phyloP scores from a whole-genome alignment of 2,113 vertebrate genomes.

The Xiphorhynchus elegans region DNA sequence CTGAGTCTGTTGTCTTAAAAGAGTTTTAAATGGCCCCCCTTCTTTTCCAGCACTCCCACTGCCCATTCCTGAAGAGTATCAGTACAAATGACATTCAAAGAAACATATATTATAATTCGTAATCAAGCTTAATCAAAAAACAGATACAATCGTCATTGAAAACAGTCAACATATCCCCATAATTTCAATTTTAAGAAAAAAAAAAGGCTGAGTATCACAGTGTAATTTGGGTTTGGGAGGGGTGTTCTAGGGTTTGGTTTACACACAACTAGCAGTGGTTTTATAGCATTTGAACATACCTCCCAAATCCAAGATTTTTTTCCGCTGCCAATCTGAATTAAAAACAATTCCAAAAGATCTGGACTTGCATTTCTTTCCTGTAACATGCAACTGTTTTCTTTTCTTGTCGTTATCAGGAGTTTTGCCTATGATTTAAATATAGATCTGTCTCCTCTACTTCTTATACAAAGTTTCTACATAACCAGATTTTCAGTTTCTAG shows the following conservation, averaged over 20 bases:
- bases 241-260: not conserved
- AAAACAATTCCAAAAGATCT: not conserved
- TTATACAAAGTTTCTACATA: not conserved
- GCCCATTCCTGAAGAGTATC: slow-evolving; percentile 90
- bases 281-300: not conserved
- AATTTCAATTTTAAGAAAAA: not conserved
- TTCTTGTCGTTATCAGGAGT: not conserved
- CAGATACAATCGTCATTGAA: not conserved
- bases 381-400: not conserved
- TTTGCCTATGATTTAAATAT: not conserved
- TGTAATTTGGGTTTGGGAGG: not conserved
- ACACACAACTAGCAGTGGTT: not conserved
- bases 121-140: not conserved
- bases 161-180: not conserved
- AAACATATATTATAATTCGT: slow-evolving; percentile 18
- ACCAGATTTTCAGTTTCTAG: not conserved
- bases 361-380: not conserved
- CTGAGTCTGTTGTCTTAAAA: slow-evolving; percentile 95
- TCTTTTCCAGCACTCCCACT: slow-evolving; percentile 97
- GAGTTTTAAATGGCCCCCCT: slow-evolving; percentile 92
- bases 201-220: not conserved
- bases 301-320: rapidly evolving
- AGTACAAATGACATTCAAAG: slow-evolving; percentile 69
- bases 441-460: not conserved
- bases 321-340: not conserved